Conservation (phyloP, 2,113 vertebrate species). For the Erythrolamprus reginae region DNA sequence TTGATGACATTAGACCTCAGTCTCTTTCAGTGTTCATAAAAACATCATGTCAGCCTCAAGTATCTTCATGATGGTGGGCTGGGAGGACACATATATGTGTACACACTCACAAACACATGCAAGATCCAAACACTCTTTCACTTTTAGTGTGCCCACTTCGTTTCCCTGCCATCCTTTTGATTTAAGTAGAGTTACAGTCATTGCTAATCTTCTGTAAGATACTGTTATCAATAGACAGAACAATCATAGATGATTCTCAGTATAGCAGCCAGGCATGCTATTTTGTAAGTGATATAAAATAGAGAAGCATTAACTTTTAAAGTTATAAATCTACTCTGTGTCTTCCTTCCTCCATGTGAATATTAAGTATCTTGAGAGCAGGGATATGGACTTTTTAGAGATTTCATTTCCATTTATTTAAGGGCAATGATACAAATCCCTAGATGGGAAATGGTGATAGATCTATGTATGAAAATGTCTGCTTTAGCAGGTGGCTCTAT, state of each 20-base stretch:
- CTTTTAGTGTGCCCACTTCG: background rate
- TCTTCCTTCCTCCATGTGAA: slow-evolving; percentile 1
- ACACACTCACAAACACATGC: background rate
- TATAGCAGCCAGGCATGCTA: background rate
- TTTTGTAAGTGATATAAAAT: background rate
- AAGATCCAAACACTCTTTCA: background rate
- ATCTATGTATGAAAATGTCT: slow-evolving; percentile 30
- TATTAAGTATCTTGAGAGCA: background rate
- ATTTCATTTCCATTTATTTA: slow-evolving; percentile 35
- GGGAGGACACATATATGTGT: background rate
- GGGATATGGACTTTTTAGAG: background rate
- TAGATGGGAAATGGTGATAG: slow-evolving; percentile 25
- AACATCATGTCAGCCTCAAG: background rate
- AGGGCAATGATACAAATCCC: slow-evolving; percentile 14
- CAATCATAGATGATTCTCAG: background rate
- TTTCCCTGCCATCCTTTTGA: background rate
- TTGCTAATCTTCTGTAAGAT: background rate
- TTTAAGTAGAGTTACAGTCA: background rate
- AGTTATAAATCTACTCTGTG: background rate
- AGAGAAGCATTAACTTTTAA: background rate
- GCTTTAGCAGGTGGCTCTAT: slow-evolving; percentile 31
- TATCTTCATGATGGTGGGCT: background rate
- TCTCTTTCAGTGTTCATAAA: background rate
- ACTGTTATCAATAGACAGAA: background rate
- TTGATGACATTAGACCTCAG: background rate